Percentiles rank a stretch among this genome's conserved stretches.
Evolutionary conservation across 1,140 invertebrate genomes (phyloP).

Genomic region (Zaprionus africanus): DNA sequence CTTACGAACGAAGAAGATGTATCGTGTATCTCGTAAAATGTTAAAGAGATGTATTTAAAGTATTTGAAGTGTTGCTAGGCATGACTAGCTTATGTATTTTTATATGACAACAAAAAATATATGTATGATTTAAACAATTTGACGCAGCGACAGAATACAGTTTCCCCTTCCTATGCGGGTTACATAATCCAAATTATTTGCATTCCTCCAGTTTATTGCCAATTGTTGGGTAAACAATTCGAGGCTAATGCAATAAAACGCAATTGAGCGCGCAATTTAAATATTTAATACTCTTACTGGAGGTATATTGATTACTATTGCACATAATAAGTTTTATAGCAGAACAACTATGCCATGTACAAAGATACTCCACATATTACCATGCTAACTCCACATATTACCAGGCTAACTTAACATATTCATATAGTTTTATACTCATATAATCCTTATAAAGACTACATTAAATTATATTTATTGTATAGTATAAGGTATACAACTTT

Average conservation of each 20-base stretch:
- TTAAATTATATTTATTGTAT: too few species aligned
- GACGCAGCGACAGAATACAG: not conserved
- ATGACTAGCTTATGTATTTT: slow-evolving; percentile 31
- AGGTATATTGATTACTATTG: not conserved
- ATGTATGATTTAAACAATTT: not conserved
- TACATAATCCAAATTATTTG: not conserved
- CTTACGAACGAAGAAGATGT: too few species aligned
- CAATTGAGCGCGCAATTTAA: slow-evolving; percentile 8
- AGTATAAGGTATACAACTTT: not conserved
- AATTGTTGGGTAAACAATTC: not conserved
- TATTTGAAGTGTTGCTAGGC: slow-evolving; percentile 32
- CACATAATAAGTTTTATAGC: not conserved
- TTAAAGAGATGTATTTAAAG: slow-evolving; percentile 32
- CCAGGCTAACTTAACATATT: too few species aligned
- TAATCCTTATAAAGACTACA: too few species aligned
- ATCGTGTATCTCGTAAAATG: not conserved
- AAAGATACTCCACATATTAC: too few species aligned
- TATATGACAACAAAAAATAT: not conserved
- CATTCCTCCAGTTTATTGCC: not conserved
- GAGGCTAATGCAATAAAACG: slow-evolving; percentile 8
- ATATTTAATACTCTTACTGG: not conserved
- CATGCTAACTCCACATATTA: too few species aligned
- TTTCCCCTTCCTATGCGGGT: not conserved
- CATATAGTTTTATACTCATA: too few species aligned
- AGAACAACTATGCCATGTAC: too few species aligned